Evolutionary conservation across 2,113 vertebrate genomes (phyloP), one percentile per base, ranked within the genome.

Genomic region (Cervus canadensis): DNA sequence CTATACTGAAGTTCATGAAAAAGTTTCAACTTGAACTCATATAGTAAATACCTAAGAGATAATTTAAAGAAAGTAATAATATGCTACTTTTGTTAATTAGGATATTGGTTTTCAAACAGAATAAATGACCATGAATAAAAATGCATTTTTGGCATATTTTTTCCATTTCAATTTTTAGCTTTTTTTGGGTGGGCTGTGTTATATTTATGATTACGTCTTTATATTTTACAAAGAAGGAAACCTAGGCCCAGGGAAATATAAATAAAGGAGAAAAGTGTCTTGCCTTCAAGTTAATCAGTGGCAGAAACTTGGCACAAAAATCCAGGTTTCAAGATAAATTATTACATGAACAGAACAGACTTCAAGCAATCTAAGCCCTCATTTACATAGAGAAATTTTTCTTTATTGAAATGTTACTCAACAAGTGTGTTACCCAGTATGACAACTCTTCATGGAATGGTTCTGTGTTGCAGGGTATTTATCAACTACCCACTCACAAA

Each of bases 141-240:
- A 86, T 56, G 16, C 11, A 92, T 76, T 96, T 81, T 48, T 89
- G 67, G 50, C 16, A 10, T 56, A 57, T 56, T n/a, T 67, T 10
- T 59, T 33, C 74, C 25, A 60, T 67, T 71, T 92, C 28, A 96
- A 84, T 52, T 83, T 30, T 92, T 30, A 98, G 57, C 30, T 89
- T 9, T 43, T 56, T 36, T 2, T 19, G 10, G 28, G 28, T 33
- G 25, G 74, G 74, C 13, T 78, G 89, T 87, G 12, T 15, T 62
- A 0, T 74, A 92, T 64, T 88, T 87, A 90, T 83, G 62, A 93
- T 6, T 10, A 91, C 23, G 3, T 71, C 57, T 14, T 26, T 36
- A 14, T 67, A 87, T 60, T 76, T 78, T 91, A 94, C 74, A 81
- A 87, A 95, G 40, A 87, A 91, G 26, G 81, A 60, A 96, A 95